Conservation (phyloP, 2,113 vertebrate genomes). For the Puffinus mauretanicus region DNA sequence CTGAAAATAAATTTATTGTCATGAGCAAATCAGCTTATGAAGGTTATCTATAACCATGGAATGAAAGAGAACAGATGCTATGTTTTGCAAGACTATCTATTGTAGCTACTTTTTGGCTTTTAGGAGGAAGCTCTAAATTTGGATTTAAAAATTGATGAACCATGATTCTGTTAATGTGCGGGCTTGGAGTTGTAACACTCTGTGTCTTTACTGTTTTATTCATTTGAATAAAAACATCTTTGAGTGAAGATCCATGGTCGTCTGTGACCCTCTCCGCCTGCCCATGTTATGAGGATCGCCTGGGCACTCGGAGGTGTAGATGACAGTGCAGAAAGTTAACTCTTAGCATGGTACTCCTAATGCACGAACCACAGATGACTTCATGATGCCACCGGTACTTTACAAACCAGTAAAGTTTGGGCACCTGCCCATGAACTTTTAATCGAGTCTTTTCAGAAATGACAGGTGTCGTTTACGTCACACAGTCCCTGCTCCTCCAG, state of each 20-base stretch:
- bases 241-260: background rate
- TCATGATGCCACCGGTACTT: background rate
- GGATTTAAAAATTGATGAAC: conserved; percentile 62
- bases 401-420: background rate
- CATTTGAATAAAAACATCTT: background rate
- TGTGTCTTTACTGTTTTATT: conserved; percentile 21
- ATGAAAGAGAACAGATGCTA: conserved; percentile 64
- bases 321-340: background rate
- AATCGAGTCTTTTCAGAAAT: background rate
- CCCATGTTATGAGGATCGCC: background rate
- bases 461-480: background rate
- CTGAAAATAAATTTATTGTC: conserved; percentile 77
- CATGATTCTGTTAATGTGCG: background rate
- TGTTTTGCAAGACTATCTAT: conserved; percentile 43
- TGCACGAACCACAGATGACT: background rate
- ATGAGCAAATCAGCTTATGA: conserved; percentile 71
- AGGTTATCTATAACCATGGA: conserved; percentile 66
- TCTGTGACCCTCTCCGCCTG: background rate
- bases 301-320: accelerated
- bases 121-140: conserved; percentile 29
- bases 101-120: conserved; percentile 55
- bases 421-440: background rate
- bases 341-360: background rate
- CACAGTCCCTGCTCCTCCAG: background rate
- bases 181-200: background rate